Evolutionary conservation across 2,113 vertebrate species (phyloP).

Genomic region (Catharus fuscescens): DNA sequence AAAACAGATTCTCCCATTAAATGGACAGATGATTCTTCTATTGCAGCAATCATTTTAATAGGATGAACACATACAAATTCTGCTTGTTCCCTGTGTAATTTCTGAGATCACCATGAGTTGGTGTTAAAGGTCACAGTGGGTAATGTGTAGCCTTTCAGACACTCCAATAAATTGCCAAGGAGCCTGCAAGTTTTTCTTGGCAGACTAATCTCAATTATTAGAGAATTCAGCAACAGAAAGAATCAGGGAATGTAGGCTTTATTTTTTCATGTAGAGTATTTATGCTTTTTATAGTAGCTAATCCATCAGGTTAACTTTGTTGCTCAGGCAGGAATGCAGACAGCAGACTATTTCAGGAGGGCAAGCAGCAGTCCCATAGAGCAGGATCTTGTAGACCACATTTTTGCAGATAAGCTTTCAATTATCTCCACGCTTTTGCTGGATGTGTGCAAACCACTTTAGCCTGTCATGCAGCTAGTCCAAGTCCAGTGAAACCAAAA

Average conservation of each 20-base stretch:
- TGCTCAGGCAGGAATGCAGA: neutral
- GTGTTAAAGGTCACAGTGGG: neutral
- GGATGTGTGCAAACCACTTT: neutral
- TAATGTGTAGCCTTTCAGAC: neutral
- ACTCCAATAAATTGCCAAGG: neutral
- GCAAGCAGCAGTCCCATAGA: neutral
- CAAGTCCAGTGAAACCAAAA: neutral
- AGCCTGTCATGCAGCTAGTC: neutral
- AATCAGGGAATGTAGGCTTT: neutral
- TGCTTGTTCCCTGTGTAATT: neutral
- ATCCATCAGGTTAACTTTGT: neutral
- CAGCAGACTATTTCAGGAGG: neutral
- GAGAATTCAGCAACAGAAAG: constrained; percentile 8
- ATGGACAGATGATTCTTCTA: neutral
- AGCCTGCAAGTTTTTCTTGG: neutral
- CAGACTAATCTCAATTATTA: neutral
- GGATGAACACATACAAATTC: neutral
- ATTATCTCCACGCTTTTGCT: fast-evolving
- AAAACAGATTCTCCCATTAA: neutral
- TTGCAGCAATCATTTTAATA: neutral
- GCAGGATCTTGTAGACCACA: neutral
- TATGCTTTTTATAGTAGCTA: neutral
- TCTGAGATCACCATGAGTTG: neutral
- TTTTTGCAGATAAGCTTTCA: neutral
- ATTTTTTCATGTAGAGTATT: neutral